These are phyloP conservation scores for Cliona cf. orientalis DNA, from an alignment of 37 sponge, comb jelly and placozoan genomes.

Conservation along the genomic window DNA sequence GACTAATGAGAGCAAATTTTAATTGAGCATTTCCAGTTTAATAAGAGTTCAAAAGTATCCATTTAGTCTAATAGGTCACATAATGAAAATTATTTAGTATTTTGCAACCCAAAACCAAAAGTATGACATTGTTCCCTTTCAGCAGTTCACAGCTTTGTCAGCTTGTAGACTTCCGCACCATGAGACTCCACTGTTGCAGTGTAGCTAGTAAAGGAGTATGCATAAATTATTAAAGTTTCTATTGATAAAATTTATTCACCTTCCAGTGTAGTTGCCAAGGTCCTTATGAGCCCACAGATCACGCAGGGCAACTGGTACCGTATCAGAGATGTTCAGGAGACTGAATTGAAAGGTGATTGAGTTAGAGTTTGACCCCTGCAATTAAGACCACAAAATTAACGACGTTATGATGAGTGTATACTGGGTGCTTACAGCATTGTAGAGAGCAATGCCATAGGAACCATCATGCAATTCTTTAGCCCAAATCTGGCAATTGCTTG, in stretches of 20 bases:
- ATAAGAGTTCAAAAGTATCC: too few species aligned
- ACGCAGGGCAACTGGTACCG: constrained; percentile 35
- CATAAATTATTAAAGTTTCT: too few species aligned
- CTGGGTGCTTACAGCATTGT: constrained; percentile 83
- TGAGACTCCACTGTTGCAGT: constrained; percentile 47
- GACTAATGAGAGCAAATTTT: not conserved
- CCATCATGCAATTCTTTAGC: constrained; percentile 56
- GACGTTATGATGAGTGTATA: too few species aligned
- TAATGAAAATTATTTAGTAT: too few species aligned
- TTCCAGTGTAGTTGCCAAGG: constrained; percentile 24
- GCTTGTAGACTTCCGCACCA: constrained; percentile 47
- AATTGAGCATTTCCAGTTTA: too few species aligned
- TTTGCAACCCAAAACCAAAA: too few species aligned
- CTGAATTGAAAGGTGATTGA: constrained; percentile 47
- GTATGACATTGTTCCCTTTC: too few species aligned
- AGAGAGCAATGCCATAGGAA: constrained; percentile 69
- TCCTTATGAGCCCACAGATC: constrained; percentile 69
- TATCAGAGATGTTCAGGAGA: constrained; percentile 16
- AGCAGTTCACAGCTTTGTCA: not conserved
- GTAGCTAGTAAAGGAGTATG: constrained; percentile 33
- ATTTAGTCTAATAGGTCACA: too few species aligned
- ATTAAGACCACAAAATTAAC: too few species aligned
- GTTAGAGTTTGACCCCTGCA: too few species aligned
- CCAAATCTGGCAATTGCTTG: constrained; percentile 74
- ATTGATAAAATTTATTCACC: constrained; percentile 1